Evolutionary conservation across 2,888 invertebrate species (phyloP).

Genomic region (Synanthedon tipuliformis): DNA sequence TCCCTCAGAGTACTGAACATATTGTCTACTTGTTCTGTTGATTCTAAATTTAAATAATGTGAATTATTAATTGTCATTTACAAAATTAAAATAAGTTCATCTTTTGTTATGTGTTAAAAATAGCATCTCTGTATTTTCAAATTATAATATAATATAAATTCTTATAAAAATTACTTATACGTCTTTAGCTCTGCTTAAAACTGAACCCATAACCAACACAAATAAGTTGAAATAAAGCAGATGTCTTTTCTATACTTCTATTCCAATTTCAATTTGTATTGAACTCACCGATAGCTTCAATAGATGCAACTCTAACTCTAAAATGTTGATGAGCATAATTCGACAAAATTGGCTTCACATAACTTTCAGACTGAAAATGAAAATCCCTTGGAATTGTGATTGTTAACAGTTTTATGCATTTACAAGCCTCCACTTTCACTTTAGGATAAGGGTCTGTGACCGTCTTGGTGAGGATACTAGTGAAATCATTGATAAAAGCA

Average conservation of each 20-base stretch:
- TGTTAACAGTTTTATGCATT: slow-evolving; percentile 76
- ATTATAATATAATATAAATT: no score
- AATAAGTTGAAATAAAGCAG: no score
- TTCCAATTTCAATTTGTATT: not conserved
- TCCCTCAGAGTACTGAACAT: no score
- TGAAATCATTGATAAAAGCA: slow-evolving; percentile 80
- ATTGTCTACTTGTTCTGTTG: no score
- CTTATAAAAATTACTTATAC: no score
- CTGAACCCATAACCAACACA: no score
- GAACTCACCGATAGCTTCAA: slow-evolving; percentile 77
- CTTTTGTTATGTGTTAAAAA: no score
- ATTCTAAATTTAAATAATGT: no score
- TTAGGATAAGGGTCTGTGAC: slow-evolving; percentile 83
- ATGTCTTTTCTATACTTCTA: not conserved
- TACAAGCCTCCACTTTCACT: slow-evolving; percentile 83
- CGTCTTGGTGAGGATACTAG: slow-evolving; percentile 78
- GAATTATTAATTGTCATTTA: no score
- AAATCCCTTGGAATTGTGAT: slow-evolving; percentile 75
- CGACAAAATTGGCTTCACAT: slow-evolving; percentile 78
- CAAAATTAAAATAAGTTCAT: no score
- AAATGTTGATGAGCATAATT: slow-evolving; percentile 87
- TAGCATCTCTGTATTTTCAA: no score
- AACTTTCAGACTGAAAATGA: slow-evolving; percentile 78
- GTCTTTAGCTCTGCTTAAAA: no score
- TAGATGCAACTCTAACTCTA: slow-evolving; percentile 78